These are phyloP conservation scores for Araneus ventricosus DNA, from an alignment of 1,140 invertebrate genomes.

Conservation along the genomic window DNA sequence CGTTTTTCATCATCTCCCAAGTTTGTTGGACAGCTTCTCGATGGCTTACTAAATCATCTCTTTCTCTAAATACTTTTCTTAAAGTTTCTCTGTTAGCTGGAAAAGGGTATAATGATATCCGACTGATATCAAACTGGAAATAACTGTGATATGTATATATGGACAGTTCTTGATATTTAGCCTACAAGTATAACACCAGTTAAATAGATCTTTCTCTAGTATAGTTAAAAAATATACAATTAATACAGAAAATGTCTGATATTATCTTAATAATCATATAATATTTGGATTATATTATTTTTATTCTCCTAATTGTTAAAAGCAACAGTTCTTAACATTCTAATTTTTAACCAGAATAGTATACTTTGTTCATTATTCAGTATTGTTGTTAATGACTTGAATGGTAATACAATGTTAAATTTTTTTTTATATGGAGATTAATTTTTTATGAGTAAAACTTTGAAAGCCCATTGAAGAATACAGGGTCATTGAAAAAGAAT, in stretches of 20 bases:
- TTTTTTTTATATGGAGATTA: no score
- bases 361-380: not conserved
- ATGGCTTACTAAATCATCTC: slow-evolving; percentile 14
- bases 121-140: slow-evolving; percentile 56
- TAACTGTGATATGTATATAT: not conserved
- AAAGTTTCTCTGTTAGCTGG: slow-evolving; percentile 42
- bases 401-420: no score
- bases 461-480: no score
- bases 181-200: not conserved
- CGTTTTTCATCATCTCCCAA: slow-evolving; percentile 17
- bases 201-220: no score
- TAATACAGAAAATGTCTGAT: no score
- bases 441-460: no score
- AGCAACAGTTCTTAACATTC: not conserved
- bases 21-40: not conserved
- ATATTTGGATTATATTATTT: no score
- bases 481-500: no score
- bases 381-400: no score
- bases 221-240: no score
- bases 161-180: not conserved
- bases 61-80: slow-evolving; percentile 38
- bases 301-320: no score
- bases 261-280: no score
- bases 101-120: not conserved
- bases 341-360: not conserved